Percentiles rank a stretch among this genome's conserved stretches.
These are phyloP conservation scores for Ellobium chinense DNA, from an alignment of 2,888 invertebrate genomes.

Conservation along the genomic window DNA sequence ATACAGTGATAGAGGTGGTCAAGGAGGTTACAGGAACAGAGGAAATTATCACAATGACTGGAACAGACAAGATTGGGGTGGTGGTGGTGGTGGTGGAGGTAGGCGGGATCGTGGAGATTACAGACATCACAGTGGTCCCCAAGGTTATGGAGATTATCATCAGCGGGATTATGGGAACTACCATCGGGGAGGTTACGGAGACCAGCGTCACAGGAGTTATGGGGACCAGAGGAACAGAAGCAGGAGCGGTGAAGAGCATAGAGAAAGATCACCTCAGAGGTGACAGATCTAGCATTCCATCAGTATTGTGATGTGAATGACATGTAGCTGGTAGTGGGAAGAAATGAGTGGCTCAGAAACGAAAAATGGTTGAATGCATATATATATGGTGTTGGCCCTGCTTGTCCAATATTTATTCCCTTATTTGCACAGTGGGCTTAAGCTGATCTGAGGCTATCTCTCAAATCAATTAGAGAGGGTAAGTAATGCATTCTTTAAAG, in stretches of 20 bases:
- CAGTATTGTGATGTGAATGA: too few relatives aligned
- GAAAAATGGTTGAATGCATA: too few relatives aligned
- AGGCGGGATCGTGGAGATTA: constrained; percentile 14
- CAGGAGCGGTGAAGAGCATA: neutral
- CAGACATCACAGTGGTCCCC: neutral
- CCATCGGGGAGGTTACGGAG: neutral
- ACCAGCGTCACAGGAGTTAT: neutral
- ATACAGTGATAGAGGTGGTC: constrained; percentile 5
- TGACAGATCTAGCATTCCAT: too few relatives aligned
- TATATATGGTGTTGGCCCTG: too few relatives aligned
- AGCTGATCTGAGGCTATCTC: too few relatives aligned
- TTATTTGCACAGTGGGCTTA: too few relatives aligned
- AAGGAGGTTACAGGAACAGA: neutral
- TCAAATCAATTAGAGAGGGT: too few relatives aligned
- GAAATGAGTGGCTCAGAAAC: too few relatives aligned
- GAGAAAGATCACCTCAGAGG: constrained; percentile 11
- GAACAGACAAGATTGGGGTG: constrained; percentile 1
- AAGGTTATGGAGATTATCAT: constrained; percentile 10
- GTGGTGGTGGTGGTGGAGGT: neutral
- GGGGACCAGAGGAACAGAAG: neutral
- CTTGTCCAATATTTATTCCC: too few relatives aligned
- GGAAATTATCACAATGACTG: neutral
- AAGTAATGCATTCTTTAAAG: too few relatives aligned
- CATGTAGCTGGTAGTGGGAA: too few relatives aligned
- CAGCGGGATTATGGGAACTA: neutral